phyloP scores from a whole-genome alignment of 2,888 invertebrate genomes.

The Lepidocyrtinus sp. region DNA sequence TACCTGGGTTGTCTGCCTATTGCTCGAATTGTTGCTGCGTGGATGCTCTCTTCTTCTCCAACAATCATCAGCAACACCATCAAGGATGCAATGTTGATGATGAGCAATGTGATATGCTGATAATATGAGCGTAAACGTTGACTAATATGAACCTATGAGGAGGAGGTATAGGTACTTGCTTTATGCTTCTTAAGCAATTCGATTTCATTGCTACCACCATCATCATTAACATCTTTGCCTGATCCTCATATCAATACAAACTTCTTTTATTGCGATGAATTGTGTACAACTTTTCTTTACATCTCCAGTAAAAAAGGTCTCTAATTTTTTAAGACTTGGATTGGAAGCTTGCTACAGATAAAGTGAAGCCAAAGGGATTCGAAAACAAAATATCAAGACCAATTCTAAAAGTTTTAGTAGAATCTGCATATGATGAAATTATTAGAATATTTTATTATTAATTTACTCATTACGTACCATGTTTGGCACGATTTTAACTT shows the following conservation, averaged over 20 bases:
- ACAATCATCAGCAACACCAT: conserved; percentile 2
- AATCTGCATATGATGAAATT: too few species aligned
- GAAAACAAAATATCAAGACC: neutral
- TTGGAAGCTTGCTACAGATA: too few species aligned
- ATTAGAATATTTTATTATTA: too few species aligned
- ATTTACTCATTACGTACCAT: too few species aligned
- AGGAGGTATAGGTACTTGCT: neutral
- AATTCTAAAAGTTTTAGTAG: neutral
- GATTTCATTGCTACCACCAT: conserved; percentile 3
- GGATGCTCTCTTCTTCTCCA: neutral
- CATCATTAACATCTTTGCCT: neutral
- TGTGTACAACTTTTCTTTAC: neutral
- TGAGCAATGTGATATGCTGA: conserved; percentile 53
- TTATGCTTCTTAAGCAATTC: neutral
- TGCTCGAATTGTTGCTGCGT: too few species aligned
- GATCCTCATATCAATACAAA: too few species aligned
- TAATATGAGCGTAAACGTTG: conserved; percentile 40
- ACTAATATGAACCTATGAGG: conserved; percentile 25
- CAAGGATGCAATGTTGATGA: conserved; percentile 18
- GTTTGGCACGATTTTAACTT: too few species aligned
- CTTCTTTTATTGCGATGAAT: neutral
- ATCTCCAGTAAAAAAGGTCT: neutral
- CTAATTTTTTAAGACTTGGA: too few species aligned
- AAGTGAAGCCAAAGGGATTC: too few species aligned
- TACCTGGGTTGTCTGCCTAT: conserved; percentile 4